A percentile compares a stretch with the other conserved stretches of the same genome.
These are phyloP conservation scores for Acomys russatus DNA, from an alignment of 2,797 vertebrate species.

Conservation along the genomic window DNA sequence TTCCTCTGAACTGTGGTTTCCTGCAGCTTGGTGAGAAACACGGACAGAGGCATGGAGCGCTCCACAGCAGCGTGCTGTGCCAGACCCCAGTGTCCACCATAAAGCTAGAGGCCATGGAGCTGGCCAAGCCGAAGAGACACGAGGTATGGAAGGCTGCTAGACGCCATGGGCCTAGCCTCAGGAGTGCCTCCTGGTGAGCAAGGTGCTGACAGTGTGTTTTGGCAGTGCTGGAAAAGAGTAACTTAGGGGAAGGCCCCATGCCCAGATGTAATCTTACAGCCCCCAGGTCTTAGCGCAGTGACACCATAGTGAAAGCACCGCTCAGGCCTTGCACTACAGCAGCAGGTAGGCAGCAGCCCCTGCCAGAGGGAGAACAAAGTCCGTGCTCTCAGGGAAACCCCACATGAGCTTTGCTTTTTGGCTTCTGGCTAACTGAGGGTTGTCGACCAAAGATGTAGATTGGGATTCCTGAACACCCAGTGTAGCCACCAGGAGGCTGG, in stretches of 20 bases:
- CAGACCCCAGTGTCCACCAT: slow-evolving; percentile 97
- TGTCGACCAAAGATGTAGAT: background rate
- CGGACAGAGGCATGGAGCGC: slow-evolving; percentile 97
- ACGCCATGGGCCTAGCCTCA: slow-evolving; percentile 81
- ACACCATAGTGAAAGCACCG: no score
- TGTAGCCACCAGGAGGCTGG: background rate
- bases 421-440: background rate
- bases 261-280: background rate
- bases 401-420: background rate
- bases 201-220: background rate
- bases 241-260: background rate
- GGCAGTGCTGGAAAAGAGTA: background rate
- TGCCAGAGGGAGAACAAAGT: background rate
- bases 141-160: slow-evolving; percentile 94
- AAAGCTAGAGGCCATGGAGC: slow-evolving; percentile 97
- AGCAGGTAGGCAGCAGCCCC: no score
- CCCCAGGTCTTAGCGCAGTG: background rate
- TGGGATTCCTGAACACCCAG: no score
- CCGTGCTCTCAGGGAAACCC: background rate
- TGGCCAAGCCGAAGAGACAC: slow-evolving; percentile 94
- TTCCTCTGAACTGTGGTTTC: background rate
- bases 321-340: background rate
- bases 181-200: background rate
- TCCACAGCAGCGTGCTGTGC: slow-evolving; percentile 97
- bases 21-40: slow-evolving; percentile 94